These are phyloP conservation scores for Megathymus violae DNA, from an alignment of 1,140 invertebrate genomes.

Conservation along the genomic window DNA sequence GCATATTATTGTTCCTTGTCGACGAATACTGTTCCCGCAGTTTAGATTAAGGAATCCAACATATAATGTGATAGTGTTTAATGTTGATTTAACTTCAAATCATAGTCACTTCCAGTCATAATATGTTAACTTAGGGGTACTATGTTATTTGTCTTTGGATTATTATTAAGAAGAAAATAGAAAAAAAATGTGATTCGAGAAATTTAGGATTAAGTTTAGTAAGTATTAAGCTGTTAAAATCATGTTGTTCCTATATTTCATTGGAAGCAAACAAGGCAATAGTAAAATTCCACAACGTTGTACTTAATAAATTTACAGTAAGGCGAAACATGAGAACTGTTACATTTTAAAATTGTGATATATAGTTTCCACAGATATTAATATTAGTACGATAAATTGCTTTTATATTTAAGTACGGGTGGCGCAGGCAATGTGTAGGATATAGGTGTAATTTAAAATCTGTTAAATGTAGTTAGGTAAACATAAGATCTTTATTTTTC, in stretches of 20 bases:
- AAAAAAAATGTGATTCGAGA: slow-evolving; percentile 70
- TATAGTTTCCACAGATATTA: slow-evolving; percentile 68
- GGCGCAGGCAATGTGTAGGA: slow-evolving; percentile 46
- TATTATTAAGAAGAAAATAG: slow-evolving; percentile 53
- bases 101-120: slow-evolving; percentile 83
- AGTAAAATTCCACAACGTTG: slow-evolving; percentile 65
- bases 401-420: slow-evolving; percentile 65
- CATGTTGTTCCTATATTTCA: slow-evolving; percentile 70
- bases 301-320: slow-evolving; percentile 69
- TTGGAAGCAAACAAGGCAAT: slow-evolving; percentile 62
- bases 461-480: slow-evolving; percentile 36
- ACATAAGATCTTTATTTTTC: slow-evolving; percentile 34
- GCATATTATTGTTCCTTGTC: slow-evolving; percentile 71
- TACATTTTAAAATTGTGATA: slow-evolving; percentile 73
- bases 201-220: slow-evolving; percentile 49
- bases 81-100: slow-evolving; percentile 73
- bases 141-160: slow-evolving; percentile 57
- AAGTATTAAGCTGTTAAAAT: slow-evolving; percentile 54
- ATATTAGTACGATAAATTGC: slow-evolving; percentile 35
- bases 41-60: slow-evolving; percentile 57
- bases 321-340: slow-evolving; percentile 47
- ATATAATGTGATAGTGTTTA: slow-evolving; percentile 76
- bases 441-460: slow-evolving; percentile 42
- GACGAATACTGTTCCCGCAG: slow-evolving; percentile 55
- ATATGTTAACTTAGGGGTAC: slow-evolving; percentile 78